phyloP scores from a whole-genome alignment of 2,113 vertebrate species.

The Anoplopoma fimbria region DNA sequence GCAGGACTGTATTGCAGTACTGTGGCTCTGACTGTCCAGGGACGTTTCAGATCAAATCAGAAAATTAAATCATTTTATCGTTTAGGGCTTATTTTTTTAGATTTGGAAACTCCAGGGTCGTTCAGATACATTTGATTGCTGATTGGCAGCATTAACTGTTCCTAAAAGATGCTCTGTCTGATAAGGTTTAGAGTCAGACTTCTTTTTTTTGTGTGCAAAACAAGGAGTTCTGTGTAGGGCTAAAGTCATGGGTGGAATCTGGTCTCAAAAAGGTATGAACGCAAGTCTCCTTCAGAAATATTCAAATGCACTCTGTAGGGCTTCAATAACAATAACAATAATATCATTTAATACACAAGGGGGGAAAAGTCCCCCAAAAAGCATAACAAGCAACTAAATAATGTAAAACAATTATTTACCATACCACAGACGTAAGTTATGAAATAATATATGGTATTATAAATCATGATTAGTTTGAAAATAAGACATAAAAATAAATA shows the following conservation, averaged over 20 bases:
- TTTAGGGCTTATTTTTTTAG: constrained; percentile 51
- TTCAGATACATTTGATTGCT: constrained; percentile 34
- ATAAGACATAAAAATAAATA: background rate
- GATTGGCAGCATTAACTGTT: constrained; percentile 3
- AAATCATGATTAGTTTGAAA: background rate
- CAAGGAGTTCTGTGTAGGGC: background rate
- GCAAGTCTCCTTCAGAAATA: background rate
- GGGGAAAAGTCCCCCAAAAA: background rate
- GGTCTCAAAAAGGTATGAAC: background rate
- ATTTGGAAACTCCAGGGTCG: constrained; percentile 10
- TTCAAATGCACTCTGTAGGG: background rate
- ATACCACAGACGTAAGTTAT: background rate
- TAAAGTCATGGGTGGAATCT: background rate
- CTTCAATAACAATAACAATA: background rate
- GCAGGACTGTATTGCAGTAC: background rate
- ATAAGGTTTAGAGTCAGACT: background rate
- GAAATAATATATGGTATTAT: background rate
- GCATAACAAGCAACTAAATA: background rate
- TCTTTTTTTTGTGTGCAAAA: constrained; percentile 12
- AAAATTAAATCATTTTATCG: constrained; percentile 60
- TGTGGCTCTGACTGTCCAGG: background rate
- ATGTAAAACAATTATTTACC: background rate
- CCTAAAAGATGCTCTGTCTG: background rate
- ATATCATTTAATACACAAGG: background rate
- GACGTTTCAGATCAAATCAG: constrained; percentile 58